Conservation (phyloP, 2,888 invertebrate genomes). For the Arrhopalites spinosus region DNA sequence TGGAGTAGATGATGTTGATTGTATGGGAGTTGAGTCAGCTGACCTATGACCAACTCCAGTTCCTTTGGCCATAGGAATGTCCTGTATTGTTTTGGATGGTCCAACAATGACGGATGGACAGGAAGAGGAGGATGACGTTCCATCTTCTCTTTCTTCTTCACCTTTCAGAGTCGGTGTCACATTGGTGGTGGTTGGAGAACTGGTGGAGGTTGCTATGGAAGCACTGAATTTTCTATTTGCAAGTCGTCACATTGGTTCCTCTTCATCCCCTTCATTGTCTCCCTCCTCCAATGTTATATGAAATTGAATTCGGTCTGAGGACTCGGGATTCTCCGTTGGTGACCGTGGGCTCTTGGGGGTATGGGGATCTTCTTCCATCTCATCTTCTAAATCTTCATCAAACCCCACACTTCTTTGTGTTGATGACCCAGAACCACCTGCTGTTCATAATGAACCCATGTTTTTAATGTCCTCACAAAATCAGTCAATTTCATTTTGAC, state of each 20-base stretch:
- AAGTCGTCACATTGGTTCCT: background rate
- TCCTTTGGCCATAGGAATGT: too few species aligned
- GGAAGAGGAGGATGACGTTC: background rate
- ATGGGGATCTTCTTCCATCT: constrained; percentile 10
- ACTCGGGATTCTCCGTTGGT: constrained; percentile 32
- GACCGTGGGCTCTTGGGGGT: background rate
- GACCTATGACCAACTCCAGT: too few species aligned
- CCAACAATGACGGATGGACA: background rate
- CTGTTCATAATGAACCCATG: too few species aligned
- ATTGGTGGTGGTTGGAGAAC: background rate
- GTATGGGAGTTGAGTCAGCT: too few species aligned
- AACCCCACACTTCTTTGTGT: constrained; percentile 24
- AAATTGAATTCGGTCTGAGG: constrained; percentile 64
- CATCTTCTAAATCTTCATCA: constrained; percentile 18
- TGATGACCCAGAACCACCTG: background rate
- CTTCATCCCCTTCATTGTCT: constrained; percentile 59
- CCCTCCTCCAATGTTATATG: constrained; percentile 83
- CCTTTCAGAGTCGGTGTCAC: background rate
- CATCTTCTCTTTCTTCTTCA: background rate
- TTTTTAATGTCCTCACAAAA: too few species aligned
- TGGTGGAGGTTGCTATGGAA: background rate
- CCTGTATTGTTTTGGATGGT: too few species aligned
- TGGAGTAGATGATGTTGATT: background rate
- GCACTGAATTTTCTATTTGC: background rate
- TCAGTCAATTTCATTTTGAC: too few species aligned